Evolutionary conservation across 1,140 invertebrate genomes (phyloP).

Genomic region (Nasonia longicornis): DNA sequence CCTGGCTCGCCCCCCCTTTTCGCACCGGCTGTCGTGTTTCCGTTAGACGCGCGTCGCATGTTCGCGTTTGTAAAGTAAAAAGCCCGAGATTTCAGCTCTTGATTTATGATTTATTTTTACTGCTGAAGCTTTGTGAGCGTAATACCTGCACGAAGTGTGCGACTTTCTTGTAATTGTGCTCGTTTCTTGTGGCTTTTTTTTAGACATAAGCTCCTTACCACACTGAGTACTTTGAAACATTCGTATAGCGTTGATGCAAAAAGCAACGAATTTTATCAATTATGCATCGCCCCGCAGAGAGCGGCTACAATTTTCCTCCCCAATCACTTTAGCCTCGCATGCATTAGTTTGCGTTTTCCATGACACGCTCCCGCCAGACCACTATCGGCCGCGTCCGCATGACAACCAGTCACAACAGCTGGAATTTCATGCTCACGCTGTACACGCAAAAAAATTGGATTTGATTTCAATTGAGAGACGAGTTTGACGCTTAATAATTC

Average conservation of each 20-base stretch:
- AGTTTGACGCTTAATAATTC: not conserved
- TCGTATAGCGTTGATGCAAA: not conserved
- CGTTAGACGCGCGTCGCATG: not conserved
- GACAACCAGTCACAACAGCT: constrained; percentile 40
- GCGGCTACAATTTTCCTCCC: not conserved
- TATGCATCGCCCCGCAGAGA: not conserved
- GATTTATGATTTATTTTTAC: not conserved
- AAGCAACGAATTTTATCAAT: not conserved
- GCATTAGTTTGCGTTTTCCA: constrained; percentile 16
- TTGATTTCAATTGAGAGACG: not conserved
- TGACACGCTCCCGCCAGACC: constrained; percentile 26
- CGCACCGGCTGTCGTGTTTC: not conserved
- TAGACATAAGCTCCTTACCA: too few species aligned
- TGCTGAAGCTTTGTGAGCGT: not conserved
- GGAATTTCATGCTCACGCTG: constrained; percentile 1
- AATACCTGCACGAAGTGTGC: not conserved
- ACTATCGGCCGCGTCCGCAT: constrained; percentile 21
- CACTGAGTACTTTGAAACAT: too few species aligned
- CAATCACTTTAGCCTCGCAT: constrained; percentile 18
- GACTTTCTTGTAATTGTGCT: too few species aligned
- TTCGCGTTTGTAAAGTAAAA: not conserved
- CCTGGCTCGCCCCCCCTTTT: constrained; percentile 36
- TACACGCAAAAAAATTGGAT: not conserved
- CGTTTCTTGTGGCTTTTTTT: too few species aligned
- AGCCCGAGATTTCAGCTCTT: not conserved